Base-by-base conservation (phyloP, 2,113 vertebrate genomes). In the Hypocryptadius cinnamomeus region DNA sequence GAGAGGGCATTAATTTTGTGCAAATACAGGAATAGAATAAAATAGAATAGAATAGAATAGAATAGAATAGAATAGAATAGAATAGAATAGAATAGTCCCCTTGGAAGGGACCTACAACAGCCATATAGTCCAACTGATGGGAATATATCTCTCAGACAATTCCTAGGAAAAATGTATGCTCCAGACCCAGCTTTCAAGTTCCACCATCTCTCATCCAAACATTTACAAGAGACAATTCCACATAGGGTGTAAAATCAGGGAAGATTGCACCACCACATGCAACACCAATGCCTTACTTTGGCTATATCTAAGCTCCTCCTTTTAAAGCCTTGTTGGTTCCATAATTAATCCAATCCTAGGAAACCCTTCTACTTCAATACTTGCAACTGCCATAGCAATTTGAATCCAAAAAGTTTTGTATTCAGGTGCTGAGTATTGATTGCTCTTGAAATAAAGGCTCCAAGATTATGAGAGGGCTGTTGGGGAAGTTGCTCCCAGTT, bases 401-500 rank as follows among this genome's bases (percentile, higher is more conserved):
- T 54, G 48, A 71, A 89, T 64, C 40, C 11, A 19, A 61, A 56
- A 53, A 42, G 45, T 54, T 79, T 66, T 25, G 5, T 64, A 54
- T 63, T 79, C 51, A 54, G 12, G 40, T 12, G 7, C 21, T 53
- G 47, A 42, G 11, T 20, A 30, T 31, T 77, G 39, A 24, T 59
- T 65, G 3, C 15, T 33, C n/a, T 60, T 45, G 20, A 68, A 85
- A 42, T 64, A 23, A 71, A 63, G 61, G 15, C 57, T 91, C 64
- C 54, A 57, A 35, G 87, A 57, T 25, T 3, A 31, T 31, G n/a
- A 74, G 27, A 14, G 10, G 0, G 0, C 30, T 68, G 54, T 31
- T 73, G 54, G n/a, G 50, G 28, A 25, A 11, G 33, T n/a, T 65
- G 35, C 31, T 91, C 47, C 37, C 63, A 15, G 19, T 69, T 65